Evolutionary conservation across 1,140 invertebrate genomes (phyloP), one percentile per base, ranked within the genome.

Genomic region (Pseudoatta argentina): DNA sequence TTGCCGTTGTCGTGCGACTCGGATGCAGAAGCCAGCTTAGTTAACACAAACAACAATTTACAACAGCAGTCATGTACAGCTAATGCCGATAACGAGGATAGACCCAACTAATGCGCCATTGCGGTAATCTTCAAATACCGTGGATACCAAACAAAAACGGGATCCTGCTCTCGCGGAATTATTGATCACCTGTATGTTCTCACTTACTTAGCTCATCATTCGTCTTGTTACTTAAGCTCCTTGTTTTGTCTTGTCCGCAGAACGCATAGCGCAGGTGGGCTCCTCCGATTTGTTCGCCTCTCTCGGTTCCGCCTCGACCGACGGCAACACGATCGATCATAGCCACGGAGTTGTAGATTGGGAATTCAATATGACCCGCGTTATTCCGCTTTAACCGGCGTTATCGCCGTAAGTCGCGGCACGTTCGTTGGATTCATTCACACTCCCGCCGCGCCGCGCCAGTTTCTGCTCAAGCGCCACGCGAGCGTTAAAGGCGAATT

Each of bases 401-500:
- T 87, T 82, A 51, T 7, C 59, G 63, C 77, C 82, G 72, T 73
- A 90, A 88, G 27, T 90, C 51, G 77, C 66, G 55, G 78, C 57
- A 51, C 73, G 59, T 66, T 24, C 69, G 77, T 59, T 67, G 66
- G 61, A 87, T 89, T 78, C 77, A 71, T 72, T 69, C 66, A 48
- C 66, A 27, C 39, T 51, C 66, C 10, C 64, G 18, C 39, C 53
- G n/a, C 64, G 18, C 39, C 53, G 69, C 64, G 2, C 3, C n/a
- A 24, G 27, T 76, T 76, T 67, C 82, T 79, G 79, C 77, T 85
- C 64, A 86, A 79, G 87, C 86, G 87, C 61, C 86, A 67, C 57
- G 67, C 78, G 71, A 87, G 59, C 87, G 86, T 91, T 86, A 87
- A 88, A 81, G 82, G 81, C 92, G 88, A 92, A 92, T 92, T 92